Evolutionary conservation across 2,888 invertebrate genomes (phyloP), one percentile per base, ranked within the genome.

Genomic region (Acleris emargana): DNA sequence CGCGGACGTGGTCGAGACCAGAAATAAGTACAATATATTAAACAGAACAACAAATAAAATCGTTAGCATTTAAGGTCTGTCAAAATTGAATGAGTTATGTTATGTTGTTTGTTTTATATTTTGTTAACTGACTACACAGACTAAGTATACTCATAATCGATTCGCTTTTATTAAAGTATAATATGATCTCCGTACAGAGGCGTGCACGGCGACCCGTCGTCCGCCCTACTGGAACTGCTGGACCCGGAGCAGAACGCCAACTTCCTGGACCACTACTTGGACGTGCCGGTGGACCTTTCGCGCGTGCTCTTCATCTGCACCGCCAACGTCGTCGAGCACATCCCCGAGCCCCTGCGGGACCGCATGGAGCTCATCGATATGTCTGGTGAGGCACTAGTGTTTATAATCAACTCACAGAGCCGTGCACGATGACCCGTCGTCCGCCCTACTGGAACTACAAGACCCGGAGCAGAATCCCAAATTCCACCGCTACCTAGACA

Each of bases 361-460:
- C 94, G 99, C 71, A 99, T 99, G 99, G 99, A 99, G 88, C 96
- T 99, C 93, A 99, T 99, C 71, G 98, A 99, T 80, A 99, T 99
- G 94, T 99, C 99, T 0, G 97, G 97, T 80, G 62, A 61, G 61
- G 4, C 38, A 13, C 25, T 13, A 52, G 25, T 28, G 3, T 32
- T 9, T 32, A 3, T 32, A 32, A 32, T 32, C 4, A 32, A 32
- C 32, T 32, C 32, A 32, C 75, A 97, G 97, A 77, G 98, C 98
- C 13, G 97, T 97, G 80, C 98, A 98, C 84, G 99, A 99, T 1
- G 99, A 99, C 91, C 99, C 99, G 2, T 96, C 99, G 5, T 99
- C 99, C 0, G 99, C 99, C 0, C 93, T 99, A 0, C 91, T 99
- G 1, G 99, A 99, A 87, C 94, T 99, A 72, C 91, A 99, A 3